These are phyloP conservation scores for Tyria jacobaeae DNA, from an alignment of 2,888 invertebrate genomes.

Conservation along the genomic window DNA sequence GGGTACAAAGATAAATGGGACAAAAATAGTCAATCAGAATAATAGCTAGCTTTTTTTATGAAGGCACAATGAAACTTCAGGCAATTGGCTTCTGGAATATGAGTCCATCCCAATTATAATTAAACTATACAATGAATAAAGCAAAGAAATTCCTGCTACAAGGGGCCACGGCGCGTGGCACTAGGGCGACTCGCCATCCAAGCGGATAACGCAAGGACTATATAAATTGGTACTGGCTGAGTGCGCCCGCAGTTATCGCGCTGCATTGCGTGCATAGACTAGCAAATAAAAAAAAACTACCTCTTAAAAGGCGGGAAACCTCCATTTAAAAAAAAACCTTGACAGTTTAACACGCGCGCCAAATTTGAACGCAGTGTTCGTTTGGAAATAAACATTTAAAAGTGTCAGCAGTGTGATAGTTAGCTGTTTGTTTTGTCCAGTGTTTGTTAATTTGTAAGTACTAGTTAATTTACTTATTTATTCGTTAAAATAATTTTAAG, in stretches of 20 bases:
- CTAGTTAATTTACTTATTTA: not conserved
- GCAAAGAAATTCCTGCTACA: constrained; percentile 24
- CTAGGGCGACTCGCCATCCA: constrained; percentile 50
- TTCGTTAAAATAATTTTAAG: not conserved
- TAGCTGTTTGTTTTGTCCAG: constrained; percentile 21
- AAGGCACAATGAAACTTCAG: not conserved
- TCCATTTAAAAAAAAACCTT: constrained; percentile 17
- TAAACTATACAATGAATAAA: not conserved
- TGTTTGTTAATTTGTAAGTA: constrained; percentile 31
- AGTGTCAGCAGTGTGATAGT: constrained; percentile 27
- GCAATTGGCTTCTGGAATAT: constrained; percentile 2
- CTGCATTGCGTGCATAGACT: constrained; percentile 54
- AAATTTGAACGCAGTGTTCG: constrained; percentile 37
- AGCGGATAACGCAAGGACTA: constrained; percentile 64
- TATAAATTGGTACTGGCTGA: constrained; percentile 66
- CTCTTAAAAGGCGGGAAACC: constrained; percentile 1
- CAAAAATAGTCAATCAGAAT: too few species aligned
- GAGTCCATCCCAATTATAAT: not conserved
- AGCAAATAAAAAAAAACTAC: constrained; percentile 39
- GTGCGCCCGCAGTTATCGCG: constrained; percentile 64
- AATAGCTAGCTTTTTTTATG: not conserved
- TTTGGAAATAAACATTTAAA: constrained; percentile 23
- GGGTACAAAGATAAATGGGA: not conserved
- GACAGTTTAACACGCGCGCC: constrained; percentile 39
- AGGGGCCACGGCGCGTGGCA: too few species aligned